Evolutionary conservation across 2,888 invertebrate species (phyloP), one percentile per base, ranked within the genome.

Genomic region (Lobophora halterata): DNA sequence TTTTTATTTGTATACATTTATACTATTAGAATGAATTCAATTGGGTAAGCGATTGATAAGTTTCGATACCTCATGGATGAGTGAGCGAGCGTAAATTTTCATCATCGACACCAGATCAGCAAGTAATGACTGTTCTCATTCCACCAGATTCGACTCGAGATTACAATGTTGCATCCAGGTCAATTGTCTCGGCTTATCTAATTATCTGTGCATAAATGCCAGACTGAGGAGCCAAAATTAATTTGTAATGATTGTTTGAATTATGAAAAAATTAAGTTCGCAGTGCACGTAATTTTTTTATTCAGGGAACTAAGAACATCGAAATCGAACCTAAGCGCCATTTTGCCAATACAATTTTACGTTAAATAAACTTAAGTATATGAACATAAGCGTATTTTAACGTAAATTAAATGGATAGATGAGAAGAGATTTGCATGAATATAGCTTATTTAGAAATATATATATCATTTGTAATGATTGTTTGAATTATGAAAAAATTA

Each of bases 61-160:
- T 51, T 49, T 36, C 46, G 41, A 42, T 41, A 40, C 6, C 33
- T 50, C 21, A 45, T 52, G 55, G 55, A 50, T 49, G 55, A 55
- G 45, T 55, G 55, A 45, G 9, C 40, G 37, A 42, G 43, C 47
- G 46, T 50, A 44, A 34, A 37, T 52, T 55, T 52, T 37, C 55
- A 28, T 17, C 52, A 55, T 42, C 41, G 24, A 29, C 12, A 17
- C 7, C 21, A 43, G 34, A 40, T 44, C 34, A 20, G 17, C 27
- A 12, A 24, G 14, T 12, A 37, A 29, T 32, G 31, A n/a, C 43
- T 40, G 36, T 39, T 46, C 44, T 45, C 46, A 50, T 49, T 46
- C 29, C 24, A 11, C 29, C 17, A 34, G 42, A 47, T 42, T 43
- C 25, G 42, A 41, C 14, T 11, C 35, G 34, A 39, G 36, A 30